A percentile compares a stretch with the other conserved stretches of the same genome.
Evolutionary conservation across 2,888 invertebrate species (phyloP).

Genomic region (Tetranychus piercei): DNA sequence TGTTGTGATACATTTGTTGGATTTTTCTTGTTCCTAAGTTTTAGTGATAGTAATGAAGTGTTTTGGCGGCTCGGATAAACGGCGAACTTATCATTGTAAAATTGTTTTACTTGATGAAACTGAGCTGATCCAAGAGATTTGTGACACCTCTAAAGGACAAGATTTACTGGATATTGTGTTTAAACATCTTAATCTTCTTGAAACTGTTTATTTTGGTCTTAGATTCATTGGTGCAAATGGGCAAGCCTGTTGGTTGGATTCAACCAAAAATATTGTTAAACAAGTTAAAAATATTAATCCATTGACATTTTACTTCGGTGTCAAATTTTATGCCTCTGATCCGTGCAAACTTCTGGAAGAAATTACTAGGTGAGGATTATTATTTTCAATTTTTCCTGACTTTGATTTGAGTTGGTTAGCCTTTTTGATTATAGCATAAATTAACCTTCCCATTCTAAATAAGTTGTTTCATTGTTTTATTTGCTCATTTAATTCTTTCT

Average conservation of each 20-base stretch:
- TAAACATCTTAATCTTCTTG: conserved; percentile 73
- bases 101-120: conserved; percentile 73
- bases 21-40: background rate
- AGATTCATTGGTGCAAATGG: conserved; percentile 81
- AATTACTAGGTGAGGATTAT: conserved; percentile 55
- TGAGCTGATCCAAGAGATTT: conserved; percentile 68
- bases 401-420: background rate
- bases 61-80: conserved; percentile 27
- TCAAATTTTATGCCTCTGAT: conserved; percentile 91
- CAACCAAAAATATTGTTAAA: conserved; percentile 64
- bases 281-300: conserved; percentile 55
- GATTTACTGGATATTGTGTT: conserved; percentile 76
- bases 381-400: conserved; percentile 26
- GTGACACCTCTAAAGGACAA: conserved; percentile 45
- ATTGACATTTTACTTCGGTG: conserved; percentile 81
- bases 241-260: conserved; percentile 91
- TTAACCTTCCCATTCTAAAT: background rate
- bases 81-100: conserved; percentile 46
- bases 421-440: background rate
- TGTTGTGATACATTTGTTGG: background rate
- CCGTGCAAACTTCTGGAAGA: conserved; percentile 88
- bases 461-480: background rate
- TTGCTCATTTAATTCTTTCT: conserved; percentile 2
- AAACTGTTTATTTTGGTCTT: conserved; percentile 88
- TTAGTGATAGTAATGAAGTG: conserved; percentile 17